Evolutionary conservation across 2,888 invertebrate species (phyloP).

Genomic region (Tillus elongatus): DNA sequence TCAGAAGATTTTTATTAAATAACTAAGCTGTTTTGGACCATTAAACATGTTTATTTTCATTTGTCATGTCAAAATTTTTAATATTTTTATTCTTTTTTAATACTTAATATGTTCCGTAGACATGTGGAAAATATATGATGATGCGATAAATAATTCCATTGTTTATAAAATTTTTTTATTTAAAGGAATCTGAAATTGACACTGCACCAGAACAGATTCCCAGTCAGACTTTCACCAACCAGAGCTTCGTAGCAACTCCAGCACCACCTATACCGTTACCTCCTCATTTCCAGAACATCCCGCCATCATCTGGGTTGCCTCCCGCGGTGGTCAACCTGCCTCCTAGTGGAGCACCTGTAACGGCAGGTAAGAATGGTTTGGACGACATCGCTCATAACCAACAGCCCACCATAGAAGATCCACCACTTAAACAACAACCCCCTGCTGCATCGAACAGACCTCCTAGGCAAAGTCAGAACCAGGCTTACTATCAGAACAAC

Average conservation of each 20-base stretch:
- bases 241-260: conserved; percentile 57
- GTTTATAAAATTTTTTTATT: too few species aligned
- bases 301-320: conserved; percentile 29
- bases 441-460: conserved; percentile 17
- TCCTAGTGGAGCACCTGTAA: conserved; percentile 21
- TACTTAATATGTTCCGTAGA: too few species aligned
- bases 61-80: too few species aligned
- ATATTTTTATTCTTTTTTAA: too few species aligned
- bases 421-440: conserved; percentile 29
- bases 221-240: conserved; percentile 79
- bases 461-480: conserved; percentile 21
- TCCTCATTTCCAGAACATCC: conserved; percentile 41
- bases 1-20: too few species aligned
- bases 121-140: too few species aligned
- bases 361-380: conserved; percentile 25
- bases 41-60: too few species aligned
- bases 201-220: conserved; percentile 62
- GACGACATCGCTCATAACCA: conserved; percentile 33
- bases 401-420: conserved; percentile 27
- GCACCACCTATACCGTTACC: conserved; percentile 51
- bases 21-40: too few species aligned
- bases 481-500: conserved; percentile 31
- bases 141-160: too few species aligned
- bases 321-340: conserved; percentile 31
- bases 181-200: conserved; percentile 71